Conservation (phyloP, 1,140 invertebrate genomes). For the Leptinotarsa lineolata region DNA sequence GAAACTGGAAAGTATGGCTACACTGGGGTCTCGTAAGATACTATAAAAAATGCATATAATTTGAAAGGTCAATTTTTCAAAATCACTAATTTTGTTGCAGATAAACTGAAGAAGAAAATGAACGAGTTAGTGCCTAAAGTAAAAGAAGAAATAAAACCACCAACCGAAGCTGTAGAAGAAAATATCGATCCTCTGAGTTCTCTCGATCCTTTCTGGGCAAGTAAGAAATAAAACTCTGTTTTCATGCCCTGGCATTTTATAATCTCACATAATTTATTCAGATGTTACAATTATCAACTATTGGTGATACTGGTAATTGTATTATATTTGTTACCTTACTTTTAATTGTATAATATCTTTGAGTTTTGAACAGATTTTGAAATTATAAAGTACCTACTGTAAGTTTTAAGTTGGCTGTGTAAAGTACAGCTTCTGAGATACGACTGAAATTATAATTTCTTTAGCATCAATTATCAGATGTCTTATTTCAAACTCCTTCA, state of each 20-base stretch:
- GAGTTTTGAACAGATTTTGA: too few species aligned
- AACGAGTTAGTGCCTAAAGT: slow-evolving; percentile 30
- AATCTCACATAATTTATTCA: background rate
- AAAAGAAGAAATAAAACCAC: slow-evolving; percentile 44
- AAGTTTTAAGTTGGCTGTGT: too few species aligned
- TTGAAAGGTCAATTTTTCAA: background rate
- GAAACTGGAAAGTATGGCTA: too few species aligned
- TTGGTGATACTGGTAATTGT: background rate
- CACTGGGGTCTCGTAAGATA: too few species aligned
- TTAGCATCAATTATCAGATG: too few species aligned
- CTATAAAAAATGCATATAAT: too few species aligned
- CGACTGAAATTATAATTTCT: too few species aligned
- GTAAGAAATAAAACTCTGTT: slow-evolving; percentile 55
- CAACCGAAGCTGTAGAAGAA: slow-evolving; percentile 53
- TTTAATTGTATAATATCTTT: too few species aligned
- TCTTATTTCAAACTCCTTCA: too few species aligned
- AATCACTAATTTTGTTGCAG: slow-evolving; percentile 24
- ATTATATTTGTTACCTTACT: background rate
- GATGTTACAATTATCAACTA: background rate
- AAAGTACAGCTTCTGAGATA: too few species aligned
- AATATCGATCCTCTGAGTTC: slow-evolving; percentile 60
- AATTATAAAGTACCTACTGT: too few species aligned
- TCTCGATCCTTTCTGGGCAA: slow-evolving; percentile 64
- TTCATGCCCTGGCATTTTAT: background rate
- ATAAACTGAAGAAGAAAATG: slow-evolving; percentile 40